Evolutionary conservation across 2,888 invertebrate genomes (phyloP), one percentile per base, ranked within the genome.

Genomic region (Camptogramma bilineatum): DNA sequence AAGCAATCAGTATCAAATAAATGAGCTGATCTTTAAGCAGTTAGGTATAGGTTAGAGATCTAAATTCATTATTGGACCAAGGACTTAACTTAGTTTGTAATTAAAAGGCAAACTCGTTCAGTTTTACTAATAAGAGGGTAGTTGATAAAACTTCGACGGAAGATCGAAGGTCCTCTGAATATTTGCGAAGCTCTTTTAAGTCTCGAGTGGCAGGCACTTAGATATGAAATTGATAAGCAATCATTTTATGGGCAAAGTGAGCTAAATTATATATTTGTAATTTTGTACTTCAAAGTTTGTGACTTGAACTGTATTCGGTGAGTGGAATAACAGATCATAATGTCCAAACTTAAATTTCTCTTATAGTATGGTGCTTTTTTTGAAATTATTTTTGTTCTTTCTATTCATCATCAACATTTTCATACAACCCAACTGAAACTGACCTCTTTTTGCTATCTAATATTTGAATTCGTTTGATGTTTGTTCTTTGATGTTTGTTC

Each of bases 201-300:
- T 91, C 90, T 89, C 90, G 51, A 89, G 89, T 85, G 86, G 76
- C 69, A 85, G 83, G 83, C 87, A 85, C 88, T 90, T 86, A 85
- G 86, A 88, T 19, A 17, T 34, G 85, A 85, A 80, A 81, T 86
- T 87, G 88, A 91, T 87, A 88, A 89, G 87, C 85, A 85, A 86
- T 88, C 80, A 56, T 52, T 31, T 55, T 28, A 62, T 19, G 50
- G 54, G 31, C 60, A 51, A 42, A 31, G 42, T 47, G 16, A 47
- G 34, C 7, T 39, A 21, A 52, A 39, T 34, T 34, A 8, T 8
- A 34, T 16, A 16, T 16, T 42, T 42, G 42, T 42, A 42, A 31
- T 0, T 28, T 28, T 28, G n/a, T 31, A 31, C 2, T 31, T 31
- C 9, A 7, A 31, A 21, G 21, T 21, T 21, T 21, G 21, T 21